A percentile compares a stretch with the other conserved stretches of the same genome.
These are phyloP conservation scores for Zosterops pallidus DNA, from an alignment of 2,113 vertebrate genomes.

Conservation along the genomic window DNA sequence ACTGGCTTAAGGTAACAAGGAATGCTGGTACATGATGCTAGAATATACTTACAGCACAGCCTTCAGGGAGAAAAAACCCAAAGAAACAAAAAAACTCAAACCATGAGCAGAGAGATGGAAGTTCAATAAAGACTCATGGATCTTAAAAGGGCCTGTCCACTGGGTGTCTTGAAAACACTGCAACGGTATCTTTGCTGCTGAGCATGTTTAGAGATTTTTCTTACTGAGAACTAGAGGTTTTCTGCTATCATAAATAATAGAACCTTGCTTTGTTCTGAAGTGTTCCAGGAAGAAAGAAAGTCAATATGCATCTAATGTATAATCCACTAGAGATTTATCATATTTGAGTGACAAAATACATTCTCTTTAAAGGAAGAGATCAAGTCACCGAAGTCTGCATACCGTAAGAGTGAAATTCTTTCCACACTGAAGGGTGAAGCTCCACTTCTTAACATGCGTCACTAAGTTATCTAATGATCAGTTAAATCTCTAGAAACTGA, in stretches of 20 bases:
- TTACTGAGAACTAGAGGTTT: neutral
- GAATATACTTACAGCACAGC: neutral
- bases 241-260: neutral
- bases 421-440: neutral
- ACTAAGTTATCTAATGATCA: neutral
- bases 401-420: neutral
- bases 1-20: neutral
- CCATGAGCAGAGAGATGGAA: neutral
- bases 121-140: neutral
- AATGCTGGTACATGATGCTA: neutral
- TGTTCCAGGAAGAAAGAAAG: neutral
- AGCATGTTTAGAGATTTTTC: neutral
- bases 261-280: neutral
- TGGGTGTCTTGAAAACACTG: neutral
- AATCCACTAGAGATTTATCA: neutral
- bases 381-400: neutral
- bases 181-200: neutral
- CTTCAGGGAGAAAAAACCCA: neutral
- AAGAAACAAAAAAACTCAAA: neutral
- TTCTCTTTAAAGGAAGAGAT: neutral
- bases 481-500: neutral
- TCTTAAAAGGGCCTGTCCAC: neutral
- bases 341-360: neutral
- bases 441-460: neutral
- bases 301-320: neutral